A percentile compares a stretch with the other conserved stretches of the same genome.
These are phyloP conservation scores for Coenonympha arcania DNA, from an alignment of 2,888 invertebrate genomes.

Conservation along the genomic window DNA sequence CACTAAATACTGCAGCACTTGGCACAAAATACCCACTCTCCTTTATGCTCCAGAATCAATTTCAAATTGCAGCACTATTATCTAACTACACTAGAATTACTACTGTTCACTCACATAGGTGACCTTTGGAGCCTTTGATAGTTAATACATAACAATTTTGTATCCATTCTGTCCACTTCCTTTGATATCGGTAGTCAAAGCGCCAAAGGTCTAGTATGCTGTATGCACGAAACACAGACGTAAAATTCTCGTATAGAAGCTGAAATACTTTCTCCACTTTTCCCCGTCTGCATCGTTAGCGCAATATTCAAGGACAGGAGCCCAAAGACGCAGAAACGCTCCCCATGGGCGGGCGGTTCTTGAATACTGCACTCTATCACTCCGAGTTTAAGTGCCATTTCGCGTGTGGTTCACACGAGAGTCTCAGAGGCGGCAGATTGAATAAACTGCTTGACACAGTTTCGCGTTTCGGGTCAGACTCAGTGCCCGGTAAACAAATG, in stretches of 20 bases:
- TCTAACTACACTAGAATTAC: no score
- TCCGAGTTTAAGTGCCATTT: conserved; percentile 40
- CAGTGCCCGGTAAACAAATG: conserved; percentile 54
- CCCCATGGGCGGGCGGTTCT: conserved; percentile 35
- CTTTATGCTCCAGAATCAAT: no score
- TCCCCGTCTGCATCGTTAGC: conserved; percentile 39
- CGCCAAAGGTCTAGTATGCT: background rate
- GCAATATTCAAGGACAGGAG: conserved; percentile 60
- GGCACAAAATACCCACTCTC: no score
- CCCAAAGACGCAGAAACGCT: conserved; percentile 51
- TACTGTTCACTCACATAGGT: no score
- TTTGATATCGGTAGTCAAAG: background rate
- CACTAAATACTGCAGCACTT: no score
- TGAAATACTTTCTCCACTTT: conserved; percentile 17
- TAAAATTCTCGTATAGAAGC: conserved; percentile 1
- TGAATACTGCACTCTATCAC: conserved; percentile 40
- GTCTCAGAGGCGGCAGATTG: conserved; percentile 64
- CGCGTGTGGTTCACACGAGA: conserved; percentile 35
- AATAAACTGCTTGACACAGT: conserved; percentile 75
- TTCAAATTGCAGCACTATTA: no score
- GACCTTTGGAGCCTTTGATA: background rate
- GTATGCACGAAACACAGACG: background rate
- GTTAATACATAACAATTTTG: background rate
- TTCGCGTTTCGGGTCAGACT: conserved; percentile 66
- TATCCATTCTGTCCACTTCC: background rate